Evolutionary conservation across 1,140 invertebrate species (phyloP).

Genomic region (Heliconius eleuchia): DNA sequence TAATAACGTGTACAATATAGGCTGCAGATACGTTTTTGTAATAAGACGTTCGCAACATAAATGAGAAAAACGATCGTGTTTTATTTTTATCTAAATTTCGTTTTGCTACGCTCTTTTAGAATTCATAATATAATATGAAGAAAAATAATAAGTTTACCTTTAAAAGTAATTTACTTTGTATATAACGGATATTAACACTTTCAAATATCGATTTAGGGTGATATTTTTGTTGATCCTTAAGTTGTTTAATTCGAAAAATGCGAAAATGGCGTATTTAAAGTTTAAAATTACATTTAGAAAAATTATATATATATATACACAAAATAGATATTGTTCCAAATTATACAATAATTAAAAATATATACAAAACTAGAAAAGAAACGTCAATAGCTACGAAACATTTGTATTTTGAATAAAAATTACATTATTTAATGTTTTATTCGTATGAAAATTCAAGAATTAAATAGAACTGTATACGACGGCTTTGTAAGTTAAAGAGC

Average conservation of each 20-base stretch:
- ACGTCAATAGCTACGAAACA: neutral
- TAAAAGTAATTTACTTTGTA: neutral
- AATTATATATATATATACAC: too few species aligned
- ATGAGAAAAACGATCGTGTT: slow-evolving; percentile 13
- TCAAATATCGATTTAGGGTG: too few species aligned
- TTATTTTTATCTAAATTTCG: neutral
- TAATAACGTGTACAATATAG: slow-evolving; percentile 14
- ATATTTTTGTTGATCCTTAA: too few species aligned
- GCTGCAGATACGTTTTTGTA: slow-evolving; percentile 11
- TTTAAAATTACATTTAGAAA: too few species aligned
- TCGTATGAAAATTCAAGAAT: neutral
- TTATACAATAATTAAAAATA: too few species aligned
- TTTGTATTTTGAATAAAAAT: neutral
- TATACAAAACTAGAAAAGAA: neutral
- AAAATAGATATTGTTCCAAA: too few species aligned
- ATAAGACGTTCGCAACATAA: neutral
- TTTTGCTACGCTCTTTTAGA: neutral
- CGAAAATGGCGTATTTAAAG: too few species aligned
- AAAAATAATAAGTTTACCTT: neutral
- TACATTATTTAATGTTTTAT: neutral
- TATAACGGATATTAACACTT: neutral
- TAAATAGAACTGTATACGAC: slow-evolving; percentile 6
- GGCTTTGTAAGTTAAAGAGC: slow-evolving; percentile 27
- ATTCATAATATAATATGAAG: neutral
- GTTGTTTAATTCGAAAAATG: too few species aligned